Percentiles rank a stretch among this genome's conserved stretches.
Conservation (phyloP, 2,888 invertebrate genomes). For the Clanis bilineata region DNA sequence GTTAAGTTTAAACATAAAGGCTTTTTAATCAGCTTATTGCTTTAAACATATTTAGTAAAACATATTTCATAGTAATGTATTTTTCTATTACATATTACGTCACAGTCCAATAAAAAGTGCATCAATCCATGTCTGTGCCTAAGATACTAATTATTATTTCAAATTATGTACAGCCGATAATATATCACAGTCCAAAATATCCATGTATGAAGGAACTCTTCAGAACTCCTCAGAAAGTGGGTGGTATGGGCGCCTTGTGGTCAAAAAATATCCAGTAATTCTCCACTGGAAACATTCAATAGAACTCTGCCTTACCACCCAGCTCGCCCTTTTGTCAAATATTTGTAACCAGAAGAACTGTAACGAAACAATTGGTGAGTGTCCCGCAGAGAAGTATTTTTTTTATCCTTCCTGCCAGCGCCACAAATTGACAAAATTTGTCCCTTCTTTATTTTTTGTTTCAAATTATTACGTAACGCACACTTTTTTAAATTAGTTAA, state of each 20-base stretch:
- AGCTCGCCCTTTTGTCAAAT: neutral
- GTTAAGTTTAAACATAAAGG: too few species aligned
- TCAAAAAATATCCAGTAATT: neutral
- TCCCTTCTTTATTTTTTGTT: neutral
- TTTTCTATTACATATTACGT: too few species aligned
- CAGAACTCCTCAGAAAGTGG: neutral
- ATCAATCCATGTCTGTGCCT: too few species aligned
- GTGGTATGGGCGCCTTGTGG: neutral
- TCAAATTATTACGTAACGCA: neutral
- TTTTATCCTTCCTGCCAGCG: neutral
- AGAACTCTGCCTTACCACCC: neutral
- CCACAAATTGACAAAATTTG: neutral
- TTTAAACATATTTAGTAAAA: too few species aligned
- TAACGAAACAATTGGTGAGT: neutral
- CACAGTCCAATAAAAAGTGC: too few species aligned
- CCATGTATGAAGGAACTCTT: too few species aligned
- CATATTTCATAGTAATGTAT: too few species aligned
- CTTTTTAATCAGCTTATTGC: too few species aligned
- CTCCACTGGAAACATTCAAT: neutral
- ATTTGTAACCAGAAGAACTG: neutral
- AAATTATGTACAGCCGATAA: too few species aligned
- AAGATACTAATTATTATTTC: too few species aligned
- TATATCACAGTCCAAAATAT: too few species aligned
- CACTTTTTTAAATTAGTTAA: too few species aligned
- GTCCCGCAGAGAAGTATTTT: neutral